Base-by-base conservation (phyloP, 2,888 invertebrate species). In the Tigriopus californicus region DNA sequence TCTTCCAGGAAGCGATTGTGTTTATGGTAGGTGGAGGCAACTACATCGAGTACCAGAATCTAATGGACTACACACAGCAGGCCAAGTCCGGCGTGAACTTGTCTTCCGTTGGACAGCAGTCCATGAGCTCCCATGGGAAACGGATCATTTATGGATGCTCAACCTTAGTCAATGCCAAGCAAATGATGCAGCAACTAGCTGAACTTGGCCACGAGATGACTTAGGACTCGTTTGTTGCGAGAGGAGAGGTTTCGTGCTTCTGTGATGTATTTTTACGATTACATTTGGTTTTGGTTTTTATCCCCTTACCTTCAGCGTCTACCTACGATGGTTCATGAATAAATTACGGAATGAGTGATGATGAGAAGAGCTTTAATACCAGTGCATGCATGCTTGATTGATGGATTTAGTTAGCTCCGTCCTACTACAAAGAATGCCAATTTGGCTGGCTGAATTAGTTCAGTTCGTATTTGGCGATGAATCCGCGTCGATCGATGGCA, bases 21-120 rank as follows among this genome's bases (percentile, higher is more conserved):
- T 91, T 91, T 72, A 73, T 91, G 60, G 86, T 91, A 48, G 90
- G 91, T 48, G 90, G 90, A 61, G 90, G 98, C 54, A 97, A 95
- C 76, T 99, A 98, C 70, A 95, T 97, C 68, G 98, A 99, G 73
- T 98, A 98, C 72, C 97, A 97, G 72, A 98, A 99, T 77, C 78
- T 99, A 61, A 80, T 87, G 58, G 97, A 97, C 70, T 92, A 92
- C 69, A 85, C 86, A 41, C 92, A 87, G 78, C 83, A 83, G 70
- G 62, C 63, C 61, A 60, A 41, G 48, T 51, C 41, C 33, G 58
- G 49, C 4, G 13, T 53, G 18, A 24, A 6, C 18, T 22, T n/a
- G 13, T 47, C 66, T 65, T 60, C 66, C 66, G 33, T 63, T 66
- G 49, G 77, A 77, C 61, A 46, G 10, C 46, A 22, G 1, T 22